Evolutionary conservation across 2,888 invertebrate species (phyloP), one percentile per base, ranked within the genome.

Genomic region (Pammene fasciana): DNA sequence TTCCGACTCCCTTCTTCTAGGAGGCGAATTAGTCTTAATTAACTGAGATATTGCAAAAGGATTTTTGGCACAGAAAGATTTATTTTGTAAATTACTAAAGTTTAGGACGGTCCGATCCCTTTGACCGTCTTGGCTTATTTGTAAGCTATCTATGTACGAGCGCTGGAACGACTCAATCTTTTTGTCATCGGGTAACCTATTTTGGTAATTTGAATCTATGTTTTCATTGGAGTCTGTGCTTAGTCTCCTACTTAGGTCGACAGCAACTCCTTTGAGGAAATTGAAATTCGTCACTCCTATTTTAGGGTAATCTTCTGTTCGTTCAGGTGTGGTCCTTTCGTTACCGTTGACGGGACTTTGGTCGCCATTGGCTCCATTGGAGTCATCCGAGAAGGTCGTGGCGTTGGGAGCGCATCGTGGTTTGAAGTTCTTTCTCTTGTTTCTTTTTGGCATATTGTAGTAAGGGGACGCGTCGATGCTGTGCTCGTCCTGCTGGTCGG

Each of bases 341-440:
- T 88, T 88, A 41, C 91, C 91, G 57, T 92, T 92, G 50, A 90
- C 74, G 36, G 86, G 88, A 73, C 90, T 89, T 46, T 79, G 75
- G 64, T 86, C 84, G 70, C 82, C 85, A 71, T 86, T 83, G 1
- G 79, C 88, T 71, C 87, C 90, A n/a, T 90, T 88, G 0, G 91
- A 91, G 71, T 93, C 92, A 65, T 94, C 93, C 7, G 93, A 92
- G 77, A 90, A 93, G 0, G 88, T 82, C 0, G 90, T 87, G 18
- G 93, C 85, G 72, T 94, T 94, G 2, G 96, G 95, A 70, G 93
- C 93, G 85, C 96, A 96, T 78, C 96, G 91, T 0, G 97, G 97
- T 78, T 95, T 95, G 87, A 96, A 96, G 85, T 96, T 96, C 86
- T 96, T 96, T 75, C 96, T 90, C 78, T 96, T 96, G 90, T 96